phyloP scores from a whole-genome alignment of 2,888 invertebrate genomes.

The Drosophila maculinotata region DNA sequence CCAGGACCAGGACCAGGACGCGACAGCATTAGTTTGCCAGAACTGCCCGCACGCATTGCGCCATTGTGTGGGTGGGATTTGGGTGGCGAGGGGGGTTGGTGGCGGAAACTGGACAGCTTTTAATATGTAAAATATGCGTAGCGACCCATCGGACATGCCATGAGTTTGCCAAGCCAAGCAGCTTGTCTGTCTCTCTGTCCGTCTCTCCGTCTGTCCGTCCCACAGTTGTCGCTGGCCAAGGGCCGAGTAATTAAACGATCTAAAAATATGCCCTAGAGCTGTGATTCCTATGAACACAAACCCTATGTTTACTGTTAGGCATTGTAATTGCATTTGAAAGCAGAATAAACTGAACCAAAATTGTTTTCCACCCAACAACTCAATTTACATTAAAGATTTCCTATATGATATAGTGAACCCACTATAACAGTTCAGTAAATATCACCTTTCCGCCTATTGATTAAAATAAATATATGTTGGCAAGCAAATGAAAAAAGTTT shows the following conservation, averaged over 20 bases:
- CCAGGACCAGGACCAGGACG: slow-evolving; percentile 11
- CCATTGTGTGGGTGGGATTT: neutral
- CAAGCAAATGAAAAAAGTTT: neutral
- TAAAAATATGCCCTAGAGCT: slow-evolving; percentile 19
- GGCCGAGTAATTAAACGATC: slow-evolving; percentile 46
- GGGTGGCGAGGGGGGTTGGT: neutral
- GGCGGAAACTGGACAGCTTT: slow-evolving; percentile 38
- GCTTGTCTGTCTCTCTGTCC: neutral
- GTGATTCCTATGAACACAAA: slow-evolving; percentile 1
- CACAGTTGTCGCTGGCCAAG: slow-evolving; percentile 30
- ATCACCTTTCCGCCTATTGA: no score
- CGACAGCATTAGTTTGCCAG: slow-evolving; percentile 22
- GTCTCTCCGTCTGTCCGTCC: neutral
- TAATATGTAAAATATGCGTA: slow-evolving; percentile 65
- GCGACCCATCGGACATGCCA: neutral
- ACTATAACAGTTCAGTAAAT: no score
- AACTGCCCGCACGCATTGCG: slow-evolving; percentile 10
- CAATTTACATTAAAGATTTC: no score
- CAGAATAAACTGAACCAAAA: no score
- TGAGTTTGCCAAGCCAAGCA: slow-evolving; percentile 14
- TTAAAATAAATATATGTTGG: neutral
- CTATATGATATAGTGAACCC: no score
- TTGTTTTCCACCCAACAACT: neutral
- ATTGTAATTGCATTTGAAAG: slow-evolving; percentile 1
- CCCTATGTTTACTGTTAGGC: slow-evolving; percentile 5